Base-by-base conservation (phyloP, 2,113 vertebrate genomes). In the Pelvicachromis taeniatus region DNA sequence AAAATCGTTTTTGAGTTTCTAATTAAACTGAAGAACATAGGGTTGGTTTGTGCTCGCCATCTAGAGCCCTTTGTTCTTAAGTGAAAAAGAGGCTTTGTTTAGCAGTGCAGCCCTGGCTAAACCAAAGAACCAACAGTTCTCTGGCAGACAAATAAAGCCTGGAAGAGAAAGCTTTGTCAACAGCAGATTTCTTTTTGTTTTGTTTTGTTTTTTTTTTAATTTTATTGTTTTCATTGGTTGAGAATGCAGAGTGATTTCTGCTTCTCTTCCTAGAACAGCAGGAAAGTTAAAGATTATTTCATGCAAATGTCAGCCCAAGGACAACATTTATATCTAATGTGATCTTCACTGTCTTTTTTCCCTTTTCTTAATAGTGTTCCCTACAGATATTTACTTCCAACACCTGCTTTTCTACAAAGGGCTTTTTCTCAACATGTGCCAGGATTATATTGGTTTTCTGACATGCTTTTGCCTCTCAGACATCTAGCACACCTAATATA, bases 51-150 rank as follows among this genome's bases (percentile, higher is more conserved):
- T 89, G 40, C 78, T 81, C 40, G 21, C 70, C 33, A 19, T 84
- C 79, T 82, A 16, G 56, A 19, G n/a, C 78, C 84, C 88, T 89
- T 91, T 89, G 86, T 93, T 80, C 84, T 65, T 53, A 9, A 26
- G 13, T 80, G 65, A 84, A 87, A 88, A 87, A 59, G 84, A 85
- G 80, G 52, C 89, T 90, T 92, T 92, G 92, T 93, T 90, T 87
- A n/a, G 59, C 53, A 7, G 42, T 26, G 80, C 78, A 85, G 77
- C 82, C 53, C 6, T n/a, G 42, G 84, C 79, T 86, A 84, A 89
- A 89, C 87, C 84, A 63, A 89, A 87, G 90, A 87, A 93, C 89
- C 83, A 84, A 78, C 89, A 77, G 91, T 89, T 90, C 83, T 45
- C 83, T 78, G 85, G 85, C 86, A 87, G 87, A 84, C 78, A 61